Evolutionary conservation across 2,888 invertebrate species (phyloP).

Genomic region (Cotesia congregata): DNA sequence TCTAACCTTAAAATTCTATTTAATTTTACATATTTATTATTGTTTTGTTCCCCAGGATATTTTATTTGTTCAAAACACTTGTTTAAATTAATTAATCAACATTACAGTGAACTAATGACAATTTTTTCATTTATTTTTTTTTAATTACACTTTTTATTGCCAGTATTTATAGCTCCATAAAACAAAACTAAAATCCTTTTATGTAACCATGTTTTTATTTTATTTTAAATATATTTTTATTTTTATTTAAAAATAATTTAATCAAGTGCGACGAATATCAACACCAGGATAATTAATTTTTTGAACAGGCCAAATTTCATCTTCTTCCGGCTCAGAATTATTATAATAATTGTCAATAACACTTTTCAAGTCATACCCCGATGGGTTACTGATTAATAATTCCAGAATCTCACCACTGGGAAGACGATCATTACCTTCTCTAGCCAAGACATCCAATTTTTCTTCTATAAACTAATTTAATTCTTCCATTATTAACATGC

Average conservation of each 20-base stretch:
- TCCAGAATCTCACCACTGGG: neutral
- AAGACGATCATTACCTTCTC: neutral
- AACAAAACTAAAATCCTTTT: too few species aligned
- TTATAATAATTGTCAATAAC: neutral
- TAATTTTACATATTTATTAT: conserved; percentile 30
- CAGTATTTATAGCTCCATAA: too few species aligned
- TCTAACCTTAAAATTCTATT: neutral
- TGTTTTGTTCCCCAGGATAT: too few species aligned
- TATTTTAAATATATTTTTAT: too few species aligned
- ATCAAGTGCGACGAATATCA: neutral
- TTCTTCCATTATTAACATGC: neutral
- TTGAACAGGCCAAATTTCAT: neutral
- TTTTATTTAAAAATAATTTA: neutral
- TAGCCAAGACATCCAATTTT: neutral
- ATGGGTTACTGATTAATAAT: neutral
- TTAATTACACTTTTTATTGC: too few species aligned
- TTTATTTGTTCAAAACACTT: too few species aligned
- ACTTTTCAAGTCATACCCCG: neutral
- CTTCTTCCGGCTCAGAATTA: neutral
- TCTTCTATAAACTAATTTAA: neutral
- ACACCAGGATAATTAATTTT: neutral
- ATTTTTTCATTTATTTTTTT: too few species aligned
- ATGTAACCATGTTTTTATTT: too few species aligned
- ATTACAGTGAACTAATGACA: too few species aligned
- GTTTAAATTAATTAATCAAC: too few species aligned